Conservation (phyloP, 2,113 vertebrate genomes). For the Oplegnathus fasciatus region DNA sequence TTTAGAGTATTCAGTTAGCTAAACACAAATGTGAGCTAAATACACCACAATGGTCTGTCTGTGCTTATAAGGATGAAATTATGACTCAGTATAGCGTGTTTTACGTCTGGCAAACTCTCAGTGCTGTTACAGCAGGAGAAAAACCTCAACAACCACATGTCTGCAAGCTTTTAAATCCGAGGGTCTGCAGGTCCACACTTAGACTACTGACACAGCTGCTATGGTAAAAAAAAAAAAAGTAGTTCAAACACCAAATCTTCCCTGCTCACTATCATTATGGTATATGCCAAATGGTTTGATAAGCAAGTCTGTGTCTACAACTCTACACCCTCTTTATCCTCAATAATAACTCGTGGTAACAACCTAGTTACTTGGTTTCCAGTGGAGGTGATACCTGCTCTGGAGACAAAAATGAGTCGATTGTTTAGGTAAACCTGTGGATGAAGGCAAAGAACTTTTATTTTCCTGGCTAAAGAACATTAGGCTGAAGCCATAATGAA, state of each 20-base stretch:
- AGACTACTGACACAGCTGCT: neutral
- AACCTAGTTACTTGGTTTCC: no score
- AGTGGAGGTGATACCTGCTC: no score
- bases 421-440: no score
- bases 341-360: no score
- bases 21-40: slow-evolving; percentile 14
- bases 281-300: neutral
- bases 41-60: neutral
- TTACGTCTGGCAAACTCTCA: slow-evolving; percentile 19
- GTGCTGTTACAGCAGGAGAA: neutral
- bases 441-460: no score
- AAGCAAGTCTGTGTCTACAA: neutral
- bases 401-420: no score
- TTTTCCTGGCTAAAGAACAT: no score
- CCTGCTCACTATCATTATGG: neutral
- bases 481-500: no score
- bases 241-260: neutral
- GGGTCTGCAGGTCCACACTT: neutral
- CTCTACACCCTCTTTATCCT: neutral
- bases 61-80: neutral
- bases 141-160: neutral
- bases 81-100: neutral
- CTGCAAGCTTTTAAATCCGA: neutral
- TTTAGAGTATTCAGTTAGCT: neutral
- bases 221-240: neutral